Conservation (phyloP, 2,797 vertebrate species). For the Pelobates cultripes region DNA sequence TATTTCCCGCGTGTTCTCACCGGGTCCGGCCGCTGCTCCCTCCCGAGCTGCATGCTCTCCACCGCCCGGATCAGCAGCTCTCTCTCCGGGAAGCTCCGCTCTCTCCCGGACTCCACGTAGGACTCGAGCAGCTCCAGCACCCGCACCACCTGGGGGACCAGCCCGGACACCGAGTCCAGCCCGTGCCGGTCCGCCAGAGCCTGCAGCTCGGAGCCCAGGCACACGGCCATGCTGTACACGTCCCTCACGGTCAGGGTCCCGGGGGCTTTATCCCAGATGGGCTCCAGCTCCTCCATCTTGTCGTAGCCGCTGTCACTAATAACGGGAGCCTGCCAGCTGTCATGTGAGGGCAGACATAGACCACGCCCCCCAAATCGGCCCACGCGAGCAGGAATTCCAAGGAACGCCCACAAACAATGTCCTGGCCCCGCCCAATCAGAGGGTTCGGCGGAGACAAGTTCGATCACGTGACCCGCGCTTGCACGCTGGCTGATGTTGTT, state of each 20-base stretch:
- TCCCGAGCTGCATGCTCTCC: constrained; percentile 73
- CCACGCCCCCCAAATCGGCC: constrained; percentile 3
- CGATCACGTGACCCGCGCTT: too few species aligned
- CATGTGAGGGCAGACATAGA: neutral
- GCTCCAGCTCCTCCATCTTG: constrained; percentile 29
- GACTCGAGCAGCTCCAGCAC: constrained; percentile 89
- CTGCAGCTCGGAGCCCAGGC: constrained; percentile 86
- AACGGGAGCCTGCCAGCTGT: neutral
- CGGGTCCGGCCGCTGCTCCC: constrained; percentile 65
- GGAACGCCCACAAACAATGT: neutral
- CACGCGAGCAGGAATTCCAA: neutral
- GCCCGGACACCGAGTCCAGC: constrained; percentile 77
- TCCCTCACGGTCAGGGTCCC: constrained; percentile 75
- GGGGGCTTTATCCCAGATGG: constrained; percentile 36
- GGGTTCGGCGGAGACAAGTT: too few species aligned
- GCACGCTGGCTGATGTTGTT: too few species aligned
- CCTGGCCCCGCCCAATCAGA: neutral
- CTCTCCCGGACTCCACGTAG: constrained; percentile 69
- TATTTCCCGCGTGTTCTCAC: constrained; percentile 12
- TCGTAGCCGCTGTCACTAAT: constrained; percentile 1
- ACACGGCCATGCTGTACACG: constrained; percentile 86
- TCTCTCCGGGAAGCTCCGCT: constrained; percentile 66
- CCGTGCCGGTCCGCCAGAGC: constrained; percentile 82
- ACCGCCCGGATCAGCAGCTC: constrained; percentile 73
- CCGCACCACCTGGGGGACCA: constrained; percentile 86